A percentile compares a stretch with the other conserved stretches of the same genome.
These are phyloP conservation scores for Allygus modestus DNA, from an alignment of 2,888 invertebrate genomes.

Conservation along the genomic window DNA sequence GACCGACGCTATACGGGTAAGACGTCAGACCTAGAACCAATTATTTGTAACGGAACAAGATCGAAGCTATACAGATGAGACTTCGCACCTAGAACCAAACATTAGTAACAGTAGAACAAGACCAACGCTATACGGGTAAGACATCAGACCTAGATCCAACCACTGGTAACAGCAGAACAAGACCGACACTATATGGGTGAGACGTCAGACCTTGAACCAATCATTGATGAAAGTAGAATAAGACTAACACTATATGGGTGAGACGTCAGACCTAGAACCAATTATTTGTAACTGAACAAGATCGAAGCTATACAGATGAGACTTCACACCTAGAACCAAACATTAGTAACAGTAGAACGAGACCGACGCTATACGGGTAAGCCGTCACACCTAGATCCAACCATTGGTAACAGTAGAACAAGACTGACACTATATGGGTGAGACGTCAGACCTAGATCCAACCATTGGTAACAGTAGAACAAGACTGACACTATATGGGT, in stretches of 20 bases:
- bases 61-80: background rate
- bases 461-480: no score
- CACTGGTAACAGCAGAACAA: conserved; percentile 7
- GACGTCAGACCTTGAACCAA: no score
- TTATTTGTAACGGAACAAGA: background rate
- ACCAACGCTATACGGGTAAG: conserved; percentile 73
- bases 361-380: conserved; percentile 72
- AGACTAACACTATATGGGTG: conserved; percentile 67
- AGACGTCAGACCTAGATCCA: no score
- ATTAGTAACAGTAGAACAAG: background rate
- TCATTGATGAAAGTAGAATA: no score
- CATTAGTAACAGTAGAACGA: conserved; percentile 73
- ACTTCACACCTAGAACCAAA: conserved; percentile 79
- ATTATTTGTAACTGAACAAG: background rate
- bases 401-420: background rate
- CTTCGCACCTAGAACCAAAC: no score
- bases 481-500: conserved; percentile 67
- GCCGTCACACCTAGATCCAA: conserved; percentile 70
- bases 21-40: conserved; percentile 72
- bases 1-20: conserved; percentile 71
- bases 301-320: background rate
- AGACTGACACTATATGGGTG: background rate
- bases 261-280: conserved; percentile 74
- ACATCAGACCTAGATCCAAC: background rate
- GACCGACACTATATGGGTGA: background rate